phyloP scores from a whole-genome alignment of 2,888 invertebrate species.

The Masnerella sp. region DNA sequence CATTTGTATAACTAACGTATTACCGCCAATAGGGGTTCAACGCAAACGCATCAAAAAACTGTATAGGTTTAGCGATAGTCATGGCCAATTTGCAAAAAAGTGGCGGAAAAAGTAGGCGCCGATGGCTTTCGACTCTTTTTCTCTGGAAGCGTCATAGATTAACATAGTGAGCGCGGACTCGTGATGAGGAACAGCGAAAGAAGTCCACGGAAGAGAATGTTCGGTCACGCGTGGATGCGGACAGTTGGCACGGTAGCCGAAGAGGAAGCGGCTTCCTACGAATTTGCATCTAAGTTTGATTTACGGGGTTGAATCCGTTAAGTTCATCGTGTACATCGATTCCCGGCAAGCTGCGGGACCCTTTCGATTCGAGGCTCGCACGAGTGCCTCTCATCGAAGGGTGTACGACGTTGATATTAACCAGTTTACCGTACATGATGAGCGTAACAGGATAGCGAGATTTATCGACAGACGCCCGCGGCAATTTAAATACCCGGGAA shows the following conservation, averaged over 20 bases:
- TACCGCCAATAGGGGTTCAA: too few species aligned
- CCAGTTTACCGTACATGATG: slow-evolving; percentile 60
- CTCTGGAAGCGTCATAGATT: slow-evolving; percentile 49
- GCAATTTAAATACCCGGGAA: slow-evolving; percentile 60
- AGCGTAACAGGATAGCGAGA: slow-evolving; percentile 57
- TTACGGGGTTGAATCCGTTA: slow-evolving; percentile 68
- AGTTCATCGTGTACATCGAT: slow-evolving; percentile 58
- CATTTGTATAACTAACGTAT: too few species aligned
- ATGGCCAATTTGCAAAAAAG: too few species aligned
- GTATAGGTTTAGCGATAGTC: too few species aligned
- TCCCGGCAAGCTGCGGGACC: slow-evolving; percentile 17
- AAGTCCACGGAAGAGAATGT: slow-evolving; percentile 71
- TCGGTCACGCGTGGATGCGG: slow-evolving; percentile 74
- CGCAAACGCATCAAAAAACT: too few species aligned
- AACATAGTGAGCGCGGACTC: slow-evolving; percentile 56
- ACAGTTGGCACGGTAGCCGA: slow-evolving; percentile 69
- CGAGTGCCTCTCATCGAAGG: slow-evolving; percentile 48
- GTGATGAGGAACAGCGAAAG: slow-evolving; percentile 59
- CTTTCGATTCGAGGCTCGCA: slow-evolving; percentile 39
- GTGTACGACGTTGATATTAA: slow-evolving; percentile 58
- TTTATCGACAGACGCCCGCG: slow-evolving; percentile 54
- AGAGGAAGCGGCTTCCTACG: slow-evolving; percentile 61
- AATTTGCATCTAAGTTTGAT: slow-evolving; percentile 66
- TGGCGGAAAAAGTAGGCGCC: too few species aligned
- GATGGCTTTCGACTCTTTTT: slow-evolving; percentile 44